phyloP scores from a whole-genome alignment of 2,113 vertebrate species.

The Callipepla californica region DNA sequence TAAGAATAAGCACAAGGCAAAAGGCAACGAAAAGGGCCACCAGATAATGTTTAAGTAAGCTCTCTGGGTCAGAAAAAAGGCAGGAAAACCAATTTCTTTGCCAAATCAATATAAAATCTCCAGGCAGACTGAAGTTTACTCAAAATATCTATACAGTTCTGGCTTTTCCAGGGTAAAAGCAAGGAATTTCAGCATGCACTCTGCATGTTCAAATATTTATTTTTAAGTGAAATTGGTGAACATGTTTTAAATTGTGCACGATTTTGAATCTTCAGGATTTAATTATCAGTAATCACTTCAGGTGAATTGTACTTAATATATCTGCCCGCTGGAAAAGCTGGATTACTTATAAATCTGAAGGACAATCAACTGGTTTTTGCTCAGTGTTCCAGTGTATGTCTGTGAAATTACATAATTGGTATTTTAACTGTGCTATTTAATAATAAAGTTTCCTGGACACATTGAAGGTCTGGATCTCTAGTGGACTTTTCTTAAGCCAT shows the following conservation, averaged over 20 bases:
- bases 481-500: neutral
- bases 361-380: neutral
- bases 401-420: conserved; percentile 16
- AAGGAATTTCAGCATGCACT: neutral
- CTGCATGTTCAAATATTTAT: neutral
- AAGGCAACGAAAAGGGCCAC: neutral
- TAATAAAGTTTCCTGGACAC: neutral
- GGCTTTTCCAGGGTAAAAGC: neutral
- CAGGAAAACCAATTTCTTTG: neutral
- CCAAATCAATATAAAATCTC: neutral
- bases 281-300: neutral
- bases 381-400: neutral
- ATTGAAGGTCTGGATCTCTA: neutral
- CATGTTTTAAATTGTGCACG: neutral
- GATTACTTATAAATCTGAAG: neutral
- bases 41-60: conserved; percentile 5
- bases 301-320: neutral
- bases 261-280: conserved; percentile 3
- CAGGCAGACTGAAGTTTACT: neutral
- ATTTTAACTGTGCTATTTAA: conserved; percentile 38
- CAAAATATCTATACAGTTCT: neutral
- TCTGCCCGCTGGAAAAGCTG: neutral
- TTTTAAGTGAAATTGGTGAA: conserved; percentile 1
- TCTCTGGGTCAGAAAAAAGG: neutral
- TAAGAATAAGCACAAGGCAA: neutral